phyloP scores from a whole-genome alignment of 53 echinoderm and acorn worm genomes.

The Pentamera pediparva region DNA sequence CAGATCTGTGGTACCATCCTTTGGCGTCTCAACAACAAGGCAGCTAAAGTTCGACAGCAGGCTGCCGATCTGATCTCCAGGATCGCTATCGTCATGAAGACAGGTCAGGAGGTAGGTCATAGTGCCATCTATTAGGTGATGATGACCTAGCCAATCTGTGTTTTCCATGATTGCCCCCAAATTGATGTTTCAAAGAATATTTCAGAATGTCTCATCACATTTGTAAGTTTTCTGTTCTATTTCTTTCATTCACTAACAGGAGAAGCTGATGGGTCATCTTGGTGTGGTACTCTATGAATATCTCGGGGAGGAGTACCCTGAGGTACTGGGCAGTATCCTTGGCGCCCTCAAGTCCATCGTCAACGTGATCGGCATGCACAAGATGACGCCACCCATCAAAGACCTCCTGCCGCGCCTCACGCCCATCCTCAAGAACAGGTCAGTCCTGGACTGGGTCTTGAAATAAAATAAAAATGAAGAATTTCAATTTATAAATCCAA shows the following conservation, averaged over 20 bases:
- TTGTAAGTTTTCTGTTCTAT: too few species aligned
- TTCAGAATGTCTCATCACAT: too few species aligned
- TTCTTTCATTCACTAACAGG: slow-evolving; percentile 41
- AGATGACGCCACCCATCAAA: slow-evolving; percentile 99
- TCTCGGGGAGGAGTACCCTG: slow-evolving; percentile 97
- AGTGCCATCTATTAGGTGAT: too few species aligned
- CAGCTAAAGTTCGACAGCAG: slow-evolving; percentile 96
- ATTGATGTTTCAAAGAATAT: too few species aligned
- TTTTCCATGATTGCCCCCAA: too few species aligned
- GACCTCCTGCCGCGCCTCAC: slow-evolving; percentile 90
- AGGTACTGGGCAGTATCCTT: slow-evolving; percentile 94
- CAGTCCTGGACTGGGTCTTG: too few species aligned
- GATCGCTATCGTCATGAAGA: slow-evolving; percentile 99
- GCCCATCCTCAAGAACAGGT: slow-evolving; percentile 98
- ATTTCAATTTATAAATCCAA: too few species aligned
- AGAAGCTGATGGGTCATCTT: slow-evolving; percentile 99
- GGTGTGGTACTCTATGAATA: slow-evolving; percentile 97
- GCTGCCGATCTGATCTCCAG: slow-evolving; percentile 99
- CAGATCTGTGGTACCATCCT: slow-evolving; percentile 99
- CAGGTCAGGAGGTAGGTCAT: slow-evolving; percentile 94
- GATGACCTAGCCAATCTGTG: too few species aligned
- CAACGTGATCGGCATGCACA: slow-evolving; percentile 99
- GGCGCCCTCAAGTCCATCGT: slow-evolving; percentile 98
- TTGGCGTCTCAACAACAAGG: slow-evolving; percentile 99
- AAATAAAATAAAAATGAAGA: too few species aligned